Conservation (phyloP, 2,797 vertebrate species). For the Bucorvus abyssinicus region DNA sequence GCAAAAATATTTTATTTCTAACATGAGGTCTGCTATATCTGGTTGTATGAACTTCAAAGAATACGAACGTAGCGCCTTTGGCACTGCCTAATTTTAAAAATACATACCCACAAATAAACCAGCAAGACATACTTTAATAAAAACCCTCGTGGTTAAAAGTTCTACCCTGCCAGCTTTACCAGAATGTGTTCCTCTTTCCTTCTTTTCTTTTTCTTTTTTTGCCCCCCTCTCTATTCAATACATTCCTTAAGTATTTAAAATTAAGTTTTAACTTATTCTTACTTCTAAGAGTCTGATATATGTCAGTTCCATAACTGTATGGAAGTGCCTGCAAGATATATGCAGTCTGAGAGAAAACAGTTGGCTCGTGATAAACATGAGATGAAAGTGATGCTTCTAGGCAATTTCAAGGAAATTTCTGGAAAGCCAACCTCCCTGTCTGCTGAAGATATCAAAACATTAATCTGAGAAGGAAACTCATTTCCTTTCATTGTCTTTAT, state of each 20-base stretch:
- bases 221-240: neutral
- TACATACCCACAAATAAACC: neutral
- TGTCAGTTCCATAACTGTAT: neutral
- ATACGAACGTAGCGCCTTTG: neutral
- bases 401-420: constrained; percentile 41
- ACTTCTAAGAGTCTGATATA: constrained; percentile 17
- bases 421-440: neutral
- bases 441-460: constrained; percentile 14
- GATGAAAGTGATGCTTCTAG: constrained; percentile 54
- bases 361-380: constrained; percentile 28
- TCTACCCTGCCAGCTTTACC: neutral
- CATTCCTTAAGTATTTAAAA: constrained; percentile 22
- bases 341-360: constrained; percentile 11
- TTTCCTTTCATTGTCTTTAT: constrained; percentile 26
- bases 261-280: neutral
- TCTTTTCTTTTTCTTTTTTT: no score
- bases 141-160: neutral
- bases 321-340: constrained; percentile 44
- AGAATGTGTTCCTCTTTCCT: neutral
- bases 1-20: constrained; percentile 51
- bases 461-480: neutral
- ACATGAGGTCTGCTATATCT: neutral
- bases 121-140: neutral
- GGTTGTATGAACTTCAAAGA: constrained; percentile 24
- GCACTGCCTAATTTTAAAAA: constrained; percentile 23